A percentile compares a stretch with the other conserved stretches of the same genome.
phyloP scores from a whole-genome alignment of 1,140 invertebrate genomes.

The Heterodera schachtii region DNA sequence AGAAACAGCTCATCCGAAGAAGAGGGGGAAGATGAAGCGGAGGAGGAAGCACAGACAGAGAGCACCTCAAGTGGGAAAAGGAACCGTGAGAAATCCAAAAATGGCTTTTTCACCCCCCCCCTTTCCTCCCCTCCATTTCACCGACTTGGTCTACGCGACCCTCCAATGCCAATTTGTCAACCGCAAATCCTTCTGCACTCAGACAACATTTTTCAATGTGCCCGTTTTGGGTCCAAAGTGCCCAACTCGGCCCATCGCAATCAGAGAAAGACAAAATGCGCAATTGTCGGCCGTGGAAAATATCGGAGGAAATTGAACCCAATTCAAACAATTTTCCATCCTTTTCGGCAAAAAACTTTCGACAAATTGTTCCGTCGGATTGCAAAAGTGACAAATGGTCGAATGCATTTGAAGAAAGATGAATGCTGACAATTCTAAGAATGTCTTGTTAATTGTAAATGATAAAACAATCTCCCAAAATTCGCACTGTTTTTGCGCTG shows the following conservation, averaged over 20 bases:
- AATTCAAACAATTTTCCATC: background rate
- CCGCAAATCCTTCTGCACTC: background rate
- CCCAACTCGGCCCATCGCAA: background rate
- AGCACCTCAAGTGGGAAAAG: background rate
- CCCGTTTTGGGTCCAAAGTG: background rate
- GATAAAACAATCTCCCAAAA: too few relatives aligned
- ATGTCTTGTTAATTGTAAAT: background rate
- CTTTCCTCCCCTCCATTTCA: background rate
- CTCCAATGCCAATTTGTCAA: background rate
- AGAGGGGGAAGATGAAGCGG: background rate
- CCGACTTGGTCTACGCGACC: background rate
- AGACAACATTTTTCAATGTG: background rate
- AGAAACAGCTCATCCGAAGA: background rate
- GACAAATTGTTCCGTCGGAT: background rate
- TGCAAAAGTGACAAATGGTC: background rate
- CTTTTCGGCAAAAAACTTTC: background rate
- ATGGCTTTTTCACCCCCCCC: background rate
- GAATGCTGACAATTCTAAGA: background rate
- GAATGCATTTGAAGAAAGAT: background rate
- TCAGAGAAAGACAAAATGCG: background rate
- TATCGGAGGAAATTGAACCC: background rate
- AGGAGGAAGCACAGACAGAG: background rate
- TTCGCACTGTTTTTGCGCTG: background rate
- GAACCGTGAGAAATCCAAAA: too few relatives aligned
- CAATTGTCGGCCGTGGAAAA: background rate